A percentile compares a stretch with the other conserved stretches of the same genome.
Evolutionary conservation across 2,888 invertebrate species (phyloP).

Genomic region (Acleris cristana): DNA sequence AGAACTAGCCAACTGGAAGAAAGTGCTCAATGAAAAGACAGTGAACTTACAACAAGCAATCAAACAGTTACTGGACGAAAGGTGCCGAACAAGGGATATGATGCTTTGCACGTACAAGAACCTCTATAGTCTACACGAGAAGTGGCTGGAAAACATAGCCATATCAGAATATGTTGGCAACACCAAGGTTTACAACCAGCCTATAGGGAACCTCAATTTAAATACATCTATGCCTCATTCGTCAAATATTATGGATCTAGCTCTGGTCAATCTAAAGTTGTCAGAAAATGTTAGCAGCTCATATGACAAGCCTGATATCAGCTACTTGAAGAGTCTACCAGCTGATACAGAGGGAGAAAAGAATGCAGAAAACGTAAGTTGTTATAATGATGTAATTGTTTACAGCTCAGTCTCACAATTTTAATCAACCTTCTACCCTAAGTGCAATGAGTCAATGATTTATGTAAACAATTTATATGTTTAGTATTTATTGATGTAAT

Average conservation of each 20-base stretch:
- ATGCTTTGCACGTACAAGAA: conserved; percentile 86
- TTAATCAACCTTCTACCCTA: too few species aligned
- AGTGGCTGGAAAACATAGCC: conserved; percentile 74
- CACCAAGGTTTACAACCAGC: conserved; percentile 65
- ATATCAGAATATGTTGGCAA: conserved; percentile 71
- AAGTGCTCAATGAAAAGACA: conserved; percentile 88
- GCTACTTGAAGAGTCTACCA: conserved; percentile 63
- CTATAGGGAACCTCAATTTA: conserved; percentile 80
- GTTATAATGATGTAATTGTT: background rate
- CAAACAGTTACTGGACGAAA: conserved; percentile 88
- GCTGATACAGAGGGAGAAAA: conserved; percentile 83
- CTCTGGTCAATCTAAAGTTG: conserved; percentile 85
- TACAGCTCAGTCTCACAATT: background rate
- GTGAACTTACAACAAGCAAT: conserved; percentile 88
- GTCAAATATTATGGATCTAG: conserved; percentile 86
- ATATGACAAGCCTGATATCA: conserved; percentile 74
- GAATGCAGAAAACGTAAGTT: conserved; percentile 84
- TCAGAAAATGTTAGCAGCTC: conserved; percentile 84
- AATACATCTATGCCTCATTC: conserved; percentile 76
- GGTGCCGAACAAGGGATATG: conserved; percentile 85
- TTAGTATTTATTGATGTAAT: too few species aligned
- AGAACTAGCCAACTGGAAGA: conserved; percentile 94
- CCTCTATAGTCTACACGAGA: conserved; percentile 76
- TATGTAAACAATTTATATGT: too few species aligned
- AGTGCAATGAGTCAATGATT: too few species aligned